Conservation (phyloP, 2,888 invertebrate species). For the Spodoptera littoralis region DNA sequence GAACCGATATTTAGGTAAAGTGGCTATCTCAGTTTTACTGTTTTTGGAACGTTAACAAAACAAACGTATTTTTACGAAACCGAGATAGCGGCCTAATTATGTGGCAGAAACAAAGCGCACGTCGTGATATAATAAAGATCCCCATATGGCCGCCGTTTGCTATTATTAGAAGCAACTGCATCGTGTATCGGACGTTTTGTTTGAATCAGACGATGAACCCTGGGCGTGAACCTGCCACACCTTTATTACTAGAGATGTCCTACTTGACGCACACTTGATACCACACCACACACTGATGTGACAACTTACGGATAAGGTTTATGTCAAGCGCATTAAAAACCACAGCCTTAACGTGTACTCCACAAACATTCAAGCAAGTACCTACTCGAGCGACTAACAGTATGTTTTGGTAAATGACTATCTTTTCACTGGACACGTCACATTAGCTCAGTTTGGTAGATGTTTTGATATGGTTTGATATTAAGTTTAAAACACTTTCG, state of each 20-base stretch:
- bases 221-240: conserved; percentile 48
- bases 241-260: conserved; percentile 44
- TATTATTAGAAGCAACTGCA: conserved; percentile 75
- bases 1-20: conserved; percentile 28
- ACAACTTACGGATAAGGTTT: conserved; percentile 37
- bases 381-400: conserved; percentile 42
- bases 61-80: conserved; percentile 14
- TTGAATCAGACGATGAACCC: conserved; percentile 65
- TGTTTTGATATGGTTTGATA: conserved; percentile 24
- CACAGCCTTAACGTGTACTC: conserved; percentile 43
- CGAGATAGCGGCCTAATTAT: conserved; percentile 35
- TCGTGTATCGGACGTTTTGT: conserved; percentile 65
- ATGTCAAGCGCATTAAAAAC: conserved; percentile 50
- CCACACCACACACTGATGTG: conserved; percentile 36
- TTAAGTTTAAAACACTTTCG: conserved; percentile 37
- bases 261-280: conserved; percentile 44
- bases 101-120: conserved; percentile 46
- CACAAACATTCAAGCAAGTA: conserved; percentile 32
- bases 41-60: conserved; percentile 12
- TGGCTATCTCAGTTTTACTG: conserved; percentile 12
- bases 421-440: conserved; percentile 35
- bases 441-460: conserved; percentile 23
- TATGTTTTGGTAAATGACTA: conserved; percentile 41
- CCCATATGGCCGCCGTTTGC: conserved; percentile 65
- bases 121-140: conserved; percentile 40